Percentiles rank a stretch among this genome's conserved stretches.
phyloP scores from a whole-genome alignment of 1,140 invertebrate genomes.

The Babylonia areolata region DNA sequence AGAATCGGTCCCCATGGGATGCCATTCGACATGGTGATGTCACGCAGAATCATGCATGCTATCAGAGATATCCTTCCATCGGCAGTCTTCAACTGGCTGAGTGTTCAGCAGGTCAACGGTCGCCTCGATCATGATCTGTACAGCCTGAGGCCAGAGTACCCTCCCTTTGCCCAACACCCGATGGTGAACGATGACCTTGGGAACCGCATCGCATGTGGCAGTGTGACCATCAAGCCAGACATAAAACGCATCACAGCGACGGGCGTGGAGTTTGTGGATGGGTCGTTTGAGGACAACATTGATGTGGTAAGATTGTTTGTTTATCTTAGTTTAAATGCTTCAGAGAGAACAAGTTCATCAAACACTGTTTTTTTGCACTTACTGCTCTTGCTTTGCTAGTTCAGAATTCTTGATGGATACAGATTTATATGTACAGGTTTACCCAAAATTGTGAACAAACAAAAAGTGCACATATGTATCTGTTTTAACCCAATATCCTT shows the following conservation, averaged over 20 bases:
- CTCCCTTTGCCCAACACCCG: conserved; percentile 75
- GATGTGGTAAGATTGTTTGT: conserved; percentile 47
- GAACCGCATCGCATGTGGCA: conserved; percentile 76
- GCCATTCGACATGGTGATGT: neutral
- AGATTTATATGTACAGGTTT: no score
- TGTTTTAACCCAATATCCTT: no score
- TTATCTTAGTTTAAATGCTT: neutral
- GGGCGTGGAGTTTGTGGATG: conserved; percentile 75
- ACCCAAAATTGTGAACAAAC: no score
- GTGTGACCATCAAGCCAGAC: conserved; percentile 74
- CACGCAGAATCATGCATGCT: neutral
- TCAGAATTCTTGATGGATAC: no score
- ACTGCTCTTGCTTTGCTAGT: no score
- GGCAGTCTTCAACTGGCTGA: neutral
- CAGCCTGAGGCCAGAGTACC: conserved; percentile 74
- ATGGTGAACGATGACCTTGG: conserved; percentile 78
- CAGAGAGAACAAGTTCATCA: no score
- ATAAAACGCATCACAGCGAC: conserved; percentile 69
- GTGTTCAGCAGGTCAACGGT: conserved; percentile 7
- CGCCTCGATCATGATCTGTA: conserved; percentile 77
- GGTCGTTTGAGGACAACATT: conserved; percentile 63
- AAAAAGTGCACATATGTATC: no score
- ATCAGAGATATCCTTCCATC: neutral
- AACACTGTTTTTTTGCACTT: no score
- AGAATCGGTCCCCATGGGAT: neutral